phyloP scores from a whole-genome alignment of 2,888 invertebrate genomes.

The Scotopteryx bipunctaria region DNA sequence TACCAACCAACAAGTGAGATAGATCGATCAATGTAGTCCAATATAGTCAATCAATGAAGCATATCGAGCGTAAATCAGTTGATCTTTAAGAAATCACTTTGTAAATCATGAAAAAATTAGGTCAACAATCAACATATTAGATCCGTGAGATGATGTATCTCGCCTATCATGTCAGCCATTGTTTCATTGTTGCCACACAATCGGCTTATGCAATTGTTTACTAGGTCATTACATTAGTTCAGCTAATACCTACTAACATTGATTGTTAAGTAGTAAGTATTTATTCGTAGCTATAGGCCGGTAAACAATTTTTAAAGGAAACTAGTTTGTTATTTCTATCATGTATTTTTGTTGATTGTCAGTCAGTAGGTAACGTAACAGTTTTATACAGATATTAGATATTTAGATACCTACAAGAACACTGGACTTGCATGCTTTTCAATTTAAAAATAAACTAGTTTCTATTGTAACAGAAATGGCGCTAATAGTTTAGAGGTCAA shows the following conservation, averaged over 20 bases:
- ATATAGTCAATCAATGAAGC: too few relatives aligned
- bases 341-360: too few relatives aligned
- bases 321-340: too few relatives aligned
- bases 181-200: slow-evolving; percentile 31
- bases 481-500: background rate
- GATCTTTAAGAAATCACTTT: background rate
- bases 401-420: background rate
- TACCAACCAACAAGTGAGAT: too few relatives aligned
- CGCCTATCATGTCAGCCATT: slow-evolving; percentile 24
- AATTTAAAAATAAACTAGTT: background rate
- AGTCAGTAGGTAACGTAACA: too few relatives aligned
- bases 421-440: background rate
- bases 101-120: slow-evolving; percentile 1
- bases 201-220: slow-evolving; percentile 29
- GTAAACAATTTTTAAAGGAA: too few relatives aligned
- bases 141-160: slow-evolving; percentile 23
- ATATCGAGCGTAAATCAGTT: too few relatives aligned
- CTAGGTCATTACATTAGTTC: slow-evolving; percentile 32
- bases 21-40: too few relatives aligned
- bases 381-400: too few relatives aligned
- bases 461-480: background rate
- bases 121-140: slow-evolving; percentile 8
- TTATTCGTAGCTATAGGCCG: background rate
- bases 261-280: slow-evolving; percentile 3
- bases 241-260: too few relatives aligned